Conservation (phyloP, 2,797 vertebrate genomes). For the Rhynchotus rufescens region DNA sequence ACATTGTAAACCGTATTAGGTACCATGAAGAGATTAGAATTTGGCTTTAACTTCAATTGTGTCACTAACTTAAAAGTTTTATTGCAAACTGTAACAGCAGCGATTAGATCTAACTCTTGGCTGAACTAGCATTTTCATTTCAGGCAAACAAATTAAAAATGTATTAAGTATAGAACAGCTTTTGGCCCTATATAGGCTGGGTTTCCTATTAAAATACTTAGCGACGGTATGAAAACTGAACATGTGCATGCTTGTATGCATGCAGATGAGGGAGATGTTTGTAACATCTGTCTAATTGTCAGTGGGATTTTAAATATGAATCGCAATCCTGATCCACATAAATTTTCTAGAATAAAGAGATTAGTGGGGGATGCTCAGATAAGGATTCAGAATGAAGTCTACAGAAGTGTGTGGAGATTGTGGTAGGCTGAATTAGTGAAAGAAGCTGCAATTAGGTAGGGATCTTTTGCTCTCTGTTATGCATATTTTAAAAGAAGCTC, state of each 20-base stretch:
- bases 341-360: background rate
- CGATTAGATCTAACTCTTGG: conserved; percentile 7
- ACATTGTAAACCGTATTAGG: too few relatives aligned
- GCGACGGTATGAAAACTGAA: background rate
- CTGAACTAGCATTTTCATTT: conserved; percentile 11
- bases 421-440: background rate
- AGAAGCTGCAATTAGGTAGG: background rate
- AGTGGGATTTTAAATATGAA: background rate
- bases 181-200: background rate
- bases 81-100: conserved; percentile 2
- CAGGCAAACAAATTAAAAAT: conserved; percentile 50
- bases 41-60: background rate
- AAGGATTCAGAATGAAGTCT: background rate
- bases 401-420: background rate
- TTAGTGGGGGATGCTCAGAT: background rate
- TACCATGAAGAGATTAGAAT: background rate
- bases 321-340: background rate
- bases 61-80: background rate
- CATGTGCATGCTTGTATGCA: background rate
- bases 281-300: conserved; percentile 25
- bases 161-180: conserved; percentile 16
- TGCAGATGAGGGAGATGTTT: background rate
- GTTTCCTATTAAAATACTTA: conserved; percentile 21
- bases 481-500: background rate
- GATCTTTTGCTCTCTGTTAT: background rate